A percentile compares a stretch with the other conserved stretches of the same genome.
phyloP scores from a whole-genome alignment of 2,888 invertebrate species.

The Macaria liturata region DNA sequence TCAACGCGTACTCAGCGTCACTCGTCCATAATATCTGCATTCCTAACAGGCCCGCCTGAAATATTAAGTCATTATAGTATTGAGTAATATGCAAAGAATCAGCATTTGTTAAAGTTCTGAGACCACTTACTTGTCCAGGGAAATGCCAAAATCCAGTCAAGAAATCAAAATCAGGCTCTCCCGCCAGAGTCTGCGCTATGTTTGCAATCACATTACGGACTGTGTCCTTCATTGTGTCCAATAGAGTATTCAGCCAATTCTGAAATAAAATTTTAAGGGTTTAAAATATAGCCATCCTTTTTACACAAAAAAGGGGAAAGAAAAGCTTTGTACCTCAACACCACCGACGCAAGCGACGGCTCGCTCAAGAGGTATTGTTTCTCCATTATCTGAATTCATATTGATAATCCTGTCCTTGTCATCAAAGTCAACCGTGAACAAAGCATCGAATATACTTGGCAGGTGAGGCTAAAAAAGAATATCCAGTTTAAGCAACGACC shows the following conservation, averaged over 20 bases:
- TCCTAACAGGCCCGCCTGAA: slow-evolving; percentile 90
- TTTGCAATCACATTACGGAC: slow-evolving; percentile 88
- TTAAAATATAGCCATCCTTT: too few relatives aligned
- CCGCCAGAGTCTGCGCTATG: slow-evolving; percentile 85
- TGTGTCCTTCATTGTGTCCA: slow-evolving; percentile 88
- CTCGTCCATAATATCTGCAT: slow-evolving; percentile 94
- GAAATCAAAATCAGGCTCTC: slow-evolving; percentile 89
- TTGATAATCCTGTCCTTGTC: slow-evolving; percentile 89
- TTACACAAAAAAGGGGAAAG: neutral
- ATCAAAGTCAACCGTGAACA: slow-evolving; percentile 90
- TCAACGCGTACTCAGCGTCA: slow-evolving; percentile 90
- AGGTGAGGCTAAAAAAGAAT: slow-evolving; percentile 84
- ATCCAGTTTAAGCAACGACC: neutral
- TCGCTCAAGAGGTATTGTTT: slow-evolving; percentile 87
- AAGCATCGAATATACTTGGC: slow-evolving; percentile 93
- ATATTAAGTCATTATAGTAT: slow-evolving; percentile 9
- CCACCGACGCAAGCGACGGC: slow-evolving; percentile 89
- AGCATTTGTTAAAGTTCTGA: neutral
- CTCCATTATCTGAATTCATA: slow-evolving; percentile 90
- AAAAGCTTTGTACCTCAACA: slow-evolving; percentile 84
- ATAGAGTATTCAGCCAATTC: slow-evolving; percentile 89
- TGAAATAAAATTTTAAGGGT: slow-evolving; percentile 32
- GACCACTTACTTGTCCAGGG: slow-evolving; percentile 88
- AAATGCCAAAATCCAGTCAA: slow-evolving; percentile 87
- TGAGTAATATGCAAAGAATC: too few relatives aligned